Conservation (phyloP, 1,140 invertebrate species). For the Sarcophaga peregrina region DNA sequence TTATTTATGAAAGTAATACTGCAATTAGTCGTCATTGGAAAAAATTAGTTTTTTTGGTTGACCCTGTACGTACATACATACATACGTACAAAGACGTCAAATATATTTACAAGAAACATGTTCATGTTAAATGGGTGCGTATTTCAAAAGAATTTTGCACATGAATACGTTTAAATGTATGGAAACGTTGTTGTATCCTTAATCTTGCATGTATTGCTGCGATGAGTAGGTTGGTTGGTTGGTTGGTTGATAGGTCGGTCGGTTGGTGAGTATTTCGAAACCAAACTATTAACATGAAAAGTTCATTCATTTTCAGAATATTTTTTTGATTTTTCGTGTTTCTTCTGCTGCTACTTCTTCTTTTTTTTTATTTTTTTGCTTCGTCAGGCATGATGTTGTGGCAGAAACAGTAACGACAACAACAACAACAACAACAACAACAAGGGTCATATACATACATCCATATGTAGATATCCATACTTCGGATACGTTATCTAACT, state of each 20-base stretch:
- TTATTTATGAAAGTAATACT: no score
- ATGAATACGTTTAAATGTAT: background rate
- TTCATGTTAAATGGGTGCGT: no score
- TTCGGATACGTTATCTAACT: background rate
- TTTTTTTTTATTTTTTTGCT: background rate
- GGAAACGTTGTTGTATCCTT: background rate
- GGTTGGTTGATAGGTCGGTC: background rate
- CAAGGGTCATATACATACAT: background rate
- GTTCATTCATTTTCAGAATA: background rate
- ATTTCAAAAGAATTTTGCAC: no score
- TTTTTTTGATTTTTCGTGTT: background rate
- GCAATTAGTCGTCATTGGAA: no score
- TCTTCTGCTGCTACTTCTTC: background rate
- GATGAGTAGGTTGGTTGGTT: background rate
- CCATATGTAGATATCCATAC: background rate
- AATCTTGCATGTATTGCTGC: background rate
- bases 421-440: slow-evolving; percentile 17
- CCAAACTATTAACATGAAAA: slow-evolving; percentile 11
- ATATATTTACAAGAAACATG: no score
- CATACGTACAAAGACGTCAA: no score
- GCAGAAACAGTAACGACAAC: background rate
- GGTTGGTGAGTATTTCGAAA: background rate
- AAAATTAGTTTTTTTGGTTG: no score
- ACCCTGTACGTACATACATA: no score
- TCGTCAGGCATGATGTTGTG: slow-evolving; percentile 8